These are phyloP conservation scores for Brachyptera putata DNA, from an alignment of 2,888 invertebrate species.

Conservation along the genomic window DNA sequence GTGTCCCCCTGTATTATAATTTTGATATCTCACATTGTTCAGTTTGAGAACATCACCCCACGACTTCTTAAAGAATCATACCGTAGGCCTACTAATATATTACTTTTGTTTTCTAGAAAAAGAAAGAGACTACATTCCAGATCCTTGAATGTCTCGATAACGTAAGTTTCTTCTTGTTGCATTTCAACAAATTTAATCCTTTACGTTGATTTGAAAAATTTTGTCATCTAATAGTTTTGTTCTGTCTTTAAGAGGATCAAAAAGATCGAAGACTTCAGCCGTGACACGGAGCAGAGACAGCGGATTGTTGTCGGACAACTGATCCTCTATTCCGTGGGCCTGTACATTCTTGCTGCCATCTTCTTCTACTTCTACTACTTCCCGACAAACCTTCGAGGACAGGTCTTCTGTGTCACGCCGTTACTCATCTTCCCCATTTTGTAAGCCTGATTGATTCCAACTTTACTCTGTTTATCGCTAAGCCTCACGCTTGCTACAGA, in stretches of 20 bases:
- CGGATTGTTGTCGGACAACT: slow-evolving; percentile 78
- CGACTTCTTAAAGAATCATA: not conserved
- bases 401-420: slow-evolving; percentile 71
- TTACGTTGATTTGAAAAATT: not conserved
- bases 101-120: slow-evolving; percentile 47
- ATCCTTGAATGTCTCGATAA: slow-evolving; percentile 67
- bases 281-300: slow-evolving; percentile 74
- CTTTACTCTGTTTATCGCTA: too few relatives aligned
- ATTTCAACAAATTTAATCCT: not conserved
- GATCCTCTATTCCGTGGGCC: slow-evolving; percentile 52
- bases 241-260: slow-evolving; percentile 59
- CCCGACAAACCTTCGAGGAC: slow-evolving; percentile 67
- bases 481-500: too few relatives aligned
- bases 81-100: too few relatives aligned
- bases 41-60: too few relatives aligned
- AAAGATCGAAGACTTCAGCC: slow-evolving; percentile 73
- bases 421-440: slow-evolving; percentile 75
- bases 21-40: too few relatives aligned
- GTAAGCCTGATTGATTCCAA: slow-evolving; percentile 56
- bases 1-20: too few relatives aligned
- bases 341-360: slow-evolving; percentile 62
- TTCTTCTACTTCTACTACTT: slow-evolving; percentile 78
- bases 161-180: slow-evolving; percentile 41
- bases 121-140: slow-evolving; percentile 50
- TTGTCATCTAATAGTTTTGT: not conserved